Base-by-base conservation (phyloP, 1,140 invertebrate genomes). In the Ceratosolen fusciceps region DNA sequence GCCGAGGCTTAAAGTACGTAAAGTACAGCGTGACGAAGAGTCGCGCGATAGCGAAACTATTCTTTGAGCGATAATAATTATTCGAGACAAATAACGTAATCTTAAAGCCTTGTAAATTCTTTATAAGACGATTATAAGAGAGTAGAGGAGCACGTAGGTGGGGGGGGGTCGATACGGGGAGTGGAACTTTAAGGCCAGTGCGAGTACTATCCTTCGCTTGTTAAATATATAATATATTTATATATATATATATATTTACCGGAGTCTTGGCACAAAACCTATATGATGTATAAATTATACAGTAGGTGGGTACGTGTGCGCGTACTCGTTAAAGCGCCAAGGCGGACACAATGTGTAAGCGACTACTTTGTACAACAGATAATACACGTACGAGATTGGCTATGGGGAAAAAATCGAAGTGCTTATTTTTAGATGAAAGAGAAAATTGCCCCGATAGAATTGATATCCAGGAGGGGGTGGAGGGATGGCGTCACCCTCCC, bases 231-330 rank as follows among this genome's bases (percentile, higher is more conserved):
- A 52, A n/a, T 47, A 47, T 47, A 47, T 47, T 9, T 47, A 47
- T 47, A 47, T 47, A 47, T 47, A 47, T 47, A 47, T 47, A 47
- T 47, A 47, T 47, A 47, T 24, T 47, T 21, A 74, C 10, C 37
- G 31, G 39, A 34, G 56, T 74, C 71, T 73, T 54, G 19, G 39
- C 34, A 60, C 43, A 75, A 65, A 65, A 75, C 60, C 74, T 65
- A 65, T 62, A 49, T 75, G 60, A 65, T 39, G 60, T 75, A 75
- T 65, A 75, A 75, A 75, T 75, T 75, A 75, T 60, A 75, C 58
- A 65, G 60, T 37, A 39, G 56, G 26, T 39, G 26, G 65, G 43
- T 73, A 56, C 29, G 37, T 31, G 71, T 24, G 52, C 72, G 47
- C 26, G 58, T 49, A 52, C 58, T 75, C 60, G 60, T 75, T 75